Evolutionary conservation across 2,888 invertebrate species (phyloP).

Genomic region (Zele albiditarsus): DNA sequence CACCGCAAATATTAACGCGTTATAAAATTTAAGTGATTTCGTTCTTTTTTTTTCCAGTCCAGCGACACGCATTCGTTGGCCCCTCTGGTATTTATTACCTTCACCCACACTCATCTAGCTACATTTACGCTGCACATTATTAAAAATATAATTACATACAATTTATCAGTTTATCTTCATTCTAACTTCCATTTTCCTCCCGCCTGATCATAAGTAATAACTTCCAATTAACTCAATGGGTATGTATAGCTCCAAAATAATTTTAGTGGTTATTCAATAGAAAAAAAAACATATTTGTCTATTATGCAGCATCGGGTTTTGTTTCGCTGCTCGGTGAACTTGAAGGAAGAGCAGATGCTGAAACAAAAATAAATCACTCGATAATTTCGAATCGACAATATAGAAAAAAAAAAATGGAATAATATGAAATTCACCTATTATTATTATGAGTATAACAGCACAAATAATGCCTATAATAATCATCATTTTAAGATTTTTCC

Average conservation of each 20-base stretch:
- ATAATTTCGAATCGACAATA: not conserved
- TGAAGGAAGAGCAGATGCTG: not conserved
- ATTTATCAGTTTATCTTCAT: not conserved
- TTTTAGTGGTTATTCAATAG: not conserved
- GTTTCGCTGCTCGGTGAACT: not conserved
- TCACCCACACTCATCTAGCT: not conserved
- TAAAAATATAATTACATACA: not conserved
- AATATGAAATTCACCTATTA: constrained; percentile 83
- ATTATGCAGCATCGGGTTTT: not conserved
- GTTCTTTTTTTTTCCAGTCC: not conserved
- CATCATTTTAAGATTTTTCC: constrained; percentile 98
- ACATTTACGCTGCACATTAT: not conserved
- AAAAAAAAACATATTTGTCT: not conserved
- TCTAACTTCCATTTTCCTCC: not conserved
- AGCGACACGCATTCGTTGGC: not conserved
- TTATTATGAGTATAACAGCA: constrained; percentile 86
- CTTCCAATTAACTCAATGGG: not conserved
- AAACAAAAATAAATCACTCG: not conserved
- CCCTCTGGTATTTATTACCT: not conserved
- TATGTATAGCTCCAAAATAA: not conserved
- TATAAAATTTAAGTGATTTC: not conserved
- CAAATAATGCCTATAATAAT: constrained; percentile 91
- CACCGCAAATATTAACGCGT: constrained; percentile 45
- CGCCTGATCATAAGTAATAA: not conserved
- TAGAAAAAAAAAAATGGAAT: constrained; percentile 9